Evolutionary conservation across 2,113 vertebrate species (phyloP), one percentile per base, ranked within the genome.

Genomic region (Corythaixoides concolor): DNA sequence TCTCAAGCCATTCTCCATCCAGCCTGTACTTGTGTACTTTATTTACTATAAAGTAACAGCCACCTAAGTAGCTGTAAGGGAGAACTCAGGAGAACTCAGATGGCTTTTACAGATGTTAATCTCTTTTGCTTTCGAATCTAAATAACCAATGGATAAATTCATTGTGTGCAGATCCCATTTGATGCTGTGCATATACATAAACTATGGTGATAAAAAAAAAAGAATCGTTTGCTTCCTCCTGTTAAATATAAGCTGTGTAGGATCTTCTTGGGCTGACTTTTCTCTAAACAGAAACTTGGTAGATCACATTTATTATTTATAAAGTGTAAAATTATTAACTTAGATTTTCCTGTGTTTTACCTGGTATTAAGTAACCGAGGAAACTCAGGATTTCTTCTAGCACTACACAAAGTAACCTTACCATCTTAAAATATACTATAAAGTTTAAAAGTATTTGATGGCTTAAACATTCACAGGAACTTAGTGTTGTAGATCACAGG

Each of bases 391-490:
- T 77, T 94, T 81, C 47, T 66, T 80, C 72, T 55, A 81, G 56
- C 47, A 68, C 52, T 75, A 26, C 39, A 45, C 41, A 74, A 88
- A 86, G 14, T 73, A 78, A 81, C 60, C 28, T 88, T 33, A 74
- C 35, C 41, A 10, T 47, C 79, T 90, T 78, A 92, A 90, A 94
- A 90, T 41, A 75, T 11, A 53, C 49, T 8, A 1, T 86, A 70
- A 93, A 86, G 35, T 87, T 96, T 92, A 92, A 94, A 92, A 94
- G 30, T 33, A 72, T 93, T 96, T 94, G 83, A 89, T 75, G 37
- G 73, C 7, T 81, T 96, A 94, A 90, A 49, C 53, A 72, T 75
- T 89, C 76, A 60, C n/a, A 86, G 66, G 43, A 69, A 55, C 56
- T 89, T 73, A 11, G 22, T 45, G 66, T 8, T 92, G 92, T 91